These are phyloP conservation scores for Toxostoma redivivum DNA, from an alignment of 2,113 vertebrate genomes.

Conservation along the genomic window DNA sequence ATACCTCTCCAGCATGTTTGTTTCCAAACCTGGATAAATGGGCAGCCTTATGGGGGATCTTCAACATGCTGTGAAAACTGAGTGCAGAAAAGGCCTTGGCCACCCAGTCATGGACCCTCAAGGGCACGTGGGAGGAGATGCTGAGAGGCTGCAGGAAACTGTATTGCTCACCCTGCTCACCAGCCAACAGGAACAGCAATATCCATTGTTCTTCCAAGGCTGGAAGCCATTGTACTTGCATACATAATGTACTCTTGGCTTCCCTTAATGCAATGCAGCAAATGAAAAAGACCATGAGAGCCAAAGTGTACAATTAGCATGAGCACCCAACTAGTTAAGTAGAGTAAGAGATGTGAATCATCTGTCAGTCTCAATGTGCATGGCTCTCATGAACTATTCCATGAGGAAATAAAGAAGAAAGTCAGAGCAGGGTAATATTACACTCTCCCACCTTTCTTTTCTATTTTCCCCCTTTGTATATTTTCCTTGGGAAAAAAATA, in stretches of 20 bases:
- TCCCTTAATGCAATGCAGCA: not conserved
- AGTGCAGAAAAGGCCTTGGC: not conserved
- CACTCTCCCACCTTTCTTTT: not conserved
- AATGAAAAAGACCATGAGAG: not conserved
- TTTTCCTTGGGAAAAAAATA: not conserved
- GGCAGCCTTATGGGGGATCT: rapidly evolving
- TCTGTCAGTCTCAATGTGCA: not conserved
- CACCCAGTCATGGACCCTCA: not conserved
- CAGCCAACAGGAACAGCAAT: not conserved
- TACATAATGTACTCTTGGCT: not conserved
- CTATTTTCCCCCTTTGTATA: not conserved
- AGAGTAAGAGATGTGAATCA: not conserved
- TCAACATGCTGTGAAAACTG: not conserved
- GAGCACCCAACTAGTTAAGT: not conserved
- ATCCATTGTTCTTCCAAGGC: not conserved
- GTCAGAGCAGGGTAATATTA: not conserved
- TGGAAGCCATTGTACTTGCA: not conserved
- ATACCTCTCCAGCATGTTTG: not conserved
- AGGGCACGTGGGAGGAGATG: not conserved
- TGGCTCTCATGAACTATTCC: not conserved
- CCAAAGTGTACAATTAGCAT: not conserved
- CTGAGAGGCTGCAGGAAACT: not conserved
- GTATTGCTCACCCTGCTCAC: not conserved
- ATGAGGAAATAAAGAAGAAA: not conserved
- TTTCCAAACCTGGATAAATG: not conserved